Percentiles rank a stretch among this genome's conserved stretches.
These are phyloP conservation scores for Pararge aegeria DNA, from an alignment of 1,140 invertebrate genomes.

Conservation along the genomic window DNA sequence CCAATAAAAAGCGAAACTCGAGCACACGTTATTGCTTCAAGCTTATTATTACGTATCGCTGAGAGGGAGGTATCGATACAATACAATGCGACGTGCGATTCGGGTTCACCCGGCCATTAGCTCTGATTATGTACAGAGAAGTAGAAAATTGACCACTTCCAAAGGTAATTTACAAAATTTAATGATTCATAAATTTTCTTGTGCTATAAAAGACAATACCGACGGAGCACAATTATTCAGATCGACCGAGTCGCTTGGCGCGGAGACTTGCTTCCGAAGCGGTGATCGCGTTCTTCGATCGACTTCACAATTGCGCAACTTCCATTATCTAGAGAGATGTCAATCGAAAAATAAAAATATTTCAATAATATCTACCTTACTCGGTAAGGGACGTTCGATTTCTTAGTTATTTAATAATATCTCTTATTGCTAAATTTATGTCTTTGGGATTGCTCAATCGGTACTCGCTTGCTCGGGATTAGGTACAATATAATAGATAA, in stretches of 20 bases:
- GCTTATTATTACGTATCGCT: constrained; percentile 62
- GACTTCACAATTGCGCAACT: constrained; percentile 38
- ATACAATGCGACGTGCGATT: constrained; percentile 62
- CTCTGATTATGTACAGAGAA: constrained; percentile 76
- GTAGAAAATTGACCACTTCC: constrained; percentile 77
- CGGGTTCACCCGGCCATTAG: constrained; percentile 72
- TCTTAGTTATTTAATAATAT: constrained; percentile 74
- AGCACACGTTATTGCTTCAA: constrained; percentile 73
- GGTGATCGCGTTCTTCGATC: constrained; percentile 24
- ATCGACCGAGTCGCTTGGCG: constrained; percentile 21
- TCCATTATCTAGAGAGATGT: constrained; percentile 62
- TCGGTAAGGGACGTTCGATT: constrained; percentile 78
- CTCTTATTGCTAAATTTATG: constrained; percentile 75
- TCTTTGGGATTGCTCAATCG: constrained; percentile 65
- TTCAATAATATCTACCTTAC: constrained; percentile 76
- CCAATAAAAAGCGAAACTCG: constrained; percentile 66
- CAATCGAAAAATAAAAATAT: constrained; percentile 72
- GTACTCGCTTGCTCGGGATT: constrained; percentile 35
- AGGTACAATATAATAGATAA: constrained; percentile 28
- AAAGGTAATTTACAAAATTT: constrained; percentile 76
- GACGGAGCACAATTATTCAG: constrained; percentile 51
- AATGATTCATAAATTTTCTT: constrained; percentile 61
- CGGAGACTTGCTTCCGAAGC: constrained; percentile 27
- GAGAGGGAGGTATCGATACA: constrained; percentile 45
- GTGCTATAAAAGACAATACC: constrained; percentile 70